Evolutionary conservation across 2,113 vertebrate genomes (phyloP).

Genomic region (Esox niger): DNA sequence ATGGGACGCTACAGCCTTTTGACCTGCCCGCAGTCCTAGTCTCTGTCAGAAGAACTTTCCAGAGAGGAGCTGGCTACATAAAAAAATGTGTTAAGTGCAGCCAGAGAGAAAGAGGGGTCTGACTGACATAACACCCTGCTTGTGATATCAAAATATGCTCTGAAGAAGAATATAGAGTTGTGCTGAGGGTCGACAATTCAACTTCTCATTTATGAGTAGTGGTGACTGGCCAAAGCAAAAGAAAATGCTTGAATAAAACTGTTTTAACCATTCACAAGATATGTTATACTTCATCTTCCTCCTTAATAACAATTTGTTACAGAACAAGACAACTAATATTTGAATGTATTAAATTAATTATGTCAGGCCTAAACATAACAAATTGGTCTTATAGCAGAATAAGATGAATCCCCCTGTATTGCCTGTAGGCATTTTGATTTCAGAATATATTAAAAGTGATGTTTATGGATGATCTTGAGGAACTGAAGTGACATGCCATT

Average conservation of each 20-base stretch:
- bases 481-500: not conserved
- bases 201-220: too few species aligned
- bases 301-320: not conserved
- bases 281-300: not conserved
- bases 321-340: not conserved
- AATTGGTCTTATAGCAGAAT: not conserved
- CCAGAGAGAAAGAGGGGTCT: not conserved
- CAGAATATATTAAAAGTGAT: not conserved
- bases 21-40: not conserved
- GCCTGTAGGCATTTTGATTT: not conserved
- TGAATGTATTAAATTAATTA: not conserved
- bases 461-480: not conserved
- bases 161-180: not conserved
- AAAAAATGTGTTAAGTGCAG: not conserved
- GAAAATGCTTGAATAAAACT: too few species aligned
- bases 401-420: not conserved
- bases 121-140: not conserved
- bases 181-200: too few species aligned
- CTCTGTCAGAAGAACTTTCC: not conserved
- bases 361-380: not conserved
- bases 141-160: not conserved
- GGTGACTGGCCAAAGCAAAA: too few species aligned
- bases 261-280: conserved; percentile 3
- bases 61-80: not conserved
- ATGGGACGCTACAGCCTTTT: not conserved